These are phyloP conservation scores for Chelmon rostratus DNA, from an alignment of 2,797 vertebrate species.

Conservation along the genomic window DNA sequence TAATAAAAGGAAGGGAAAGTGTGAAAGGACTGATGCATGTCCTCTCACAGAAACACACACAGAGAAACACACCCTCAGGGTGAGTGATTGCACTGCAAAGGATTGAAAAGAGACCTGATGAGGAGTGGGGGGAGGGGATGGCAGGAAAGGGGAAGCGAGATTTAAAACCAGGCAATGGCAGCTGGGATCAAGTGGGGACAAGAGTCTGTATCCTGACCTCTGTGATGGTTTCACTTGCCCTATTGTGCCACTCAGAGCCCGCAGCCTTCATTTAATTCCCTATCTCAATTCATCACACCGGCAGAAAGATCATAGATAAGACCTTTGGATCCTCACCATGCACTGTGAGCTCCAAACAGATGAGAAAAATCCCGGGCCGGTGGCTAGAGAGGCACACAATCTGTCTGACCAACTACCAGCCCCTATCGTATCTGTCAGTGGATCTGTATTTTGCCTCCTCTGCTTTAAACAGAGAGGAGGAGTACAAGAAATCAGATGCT, in stretches of 20 bases:
- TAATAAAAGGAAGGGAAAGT: slow-evolving; percentile 59
- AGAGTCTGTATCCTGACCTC: slow-evolving; percentile 49
- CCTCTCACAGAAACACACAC: slow-evolving; percentile 46
- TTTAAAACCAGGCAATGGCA: slow-evolving; percentile 52
- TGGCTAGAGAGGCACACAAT: background rate
- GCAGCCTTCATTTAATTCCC: slow-evolving; percentile 40
- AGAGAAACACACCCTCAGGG: slow-evolving; percentile 44
- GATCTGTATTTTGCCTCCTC: background rate
- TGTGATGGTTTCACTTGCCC: slow-evolving; percentile 33
- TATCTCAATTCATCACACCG: slow-evolving; percentile 32
- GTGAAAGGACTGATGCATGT: slow-evolving; percentile 56
- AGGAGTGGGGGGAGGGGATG: slow-evolving; percentile 40
- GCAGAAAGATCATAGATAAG: slow-evolving; percentile 33
- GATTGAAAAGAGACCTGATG: slow-evolving; percentile 66
- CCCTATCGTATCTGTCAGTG: background rate
- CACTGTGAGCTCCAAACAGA: slow-evolving; percentile 11
- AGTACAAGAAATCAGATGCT: background rate
- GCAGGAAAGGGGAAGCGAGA: slow-evolving; percentile 24
- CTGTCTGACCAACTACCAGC: background rate
- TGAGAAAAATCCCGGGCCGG: slow-evolving; percentile 25
- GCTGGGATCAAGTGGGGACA: slow-evolving; percentile 65
- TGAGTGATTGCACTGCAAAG: slow-evolving; percentile 71
- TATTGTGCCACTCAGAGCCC: slow-evolving; percentile 16
- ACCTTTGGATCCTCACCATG: slow-evolving; percentile 17
- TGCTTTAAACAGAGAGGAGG: background rate